Base-by-base conservation (phyloP, 1,140 invertebrate species). In the Cyclargus thomasi region DNA sequence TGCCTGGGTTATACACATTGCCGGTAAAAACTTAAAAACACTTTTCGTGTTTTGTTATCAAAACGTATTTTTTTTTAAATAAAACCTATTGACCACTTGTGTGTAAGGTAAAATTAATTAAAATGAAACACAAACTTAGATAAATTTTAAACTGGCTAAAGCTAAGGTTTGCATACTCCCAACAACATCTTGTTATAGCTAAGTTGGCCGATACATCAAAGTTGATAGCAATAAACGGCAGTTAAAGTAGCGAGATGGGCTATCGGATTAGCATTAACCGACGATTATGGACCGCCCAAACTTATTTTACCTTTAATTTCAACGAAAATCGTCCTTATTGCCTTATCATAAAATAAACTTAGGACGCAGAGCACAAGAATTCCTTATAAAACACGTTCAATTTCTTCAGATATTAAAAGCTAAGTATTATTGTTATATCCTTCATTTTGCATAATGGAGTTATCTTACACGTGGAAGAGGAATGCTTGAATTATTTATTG, bases 231-330 rank as follows among this genome's bases (percentile, higher is more conserved):
- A 75, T 74, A 75, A 74, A 72, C 70, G 53, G 70, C 68, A 73
- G 75, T 80, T 70, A 77, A 76, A 80, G 70, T 78, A 78, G 68
- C 67, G 64, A 53, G 70, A 83, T 83, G 72, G 75, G 75, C 81
- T 69, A 83, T 83, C 70, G 73, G 75, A 83, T 83, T 81, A 83
- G 78, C 81, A 83, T 83, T 72, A 79, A 65, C 29, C 64, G 39
- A 69, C 75, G 70, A 79, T 83, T 77, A 83, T 71, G 74, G 62
- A 65, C 66, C 59, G 65, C 14, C 3, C 39, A 47, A 29, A 29
- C 1, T 29, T 6, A 29, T 29, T 29, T 29, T 29, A 29, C 1
- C 1, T 29, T 29, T 29, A 7, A 29, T 29, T 29, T 4, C 29
- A 29, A 29, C 6, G 4, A 29, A 29, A 29, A 5, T 29, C 5